These are phyloP conservation scores for Diorhabda sublineata DNA, from an alignment of 1,140 invertebrate species.

Conservation along the genomic window DNA sequence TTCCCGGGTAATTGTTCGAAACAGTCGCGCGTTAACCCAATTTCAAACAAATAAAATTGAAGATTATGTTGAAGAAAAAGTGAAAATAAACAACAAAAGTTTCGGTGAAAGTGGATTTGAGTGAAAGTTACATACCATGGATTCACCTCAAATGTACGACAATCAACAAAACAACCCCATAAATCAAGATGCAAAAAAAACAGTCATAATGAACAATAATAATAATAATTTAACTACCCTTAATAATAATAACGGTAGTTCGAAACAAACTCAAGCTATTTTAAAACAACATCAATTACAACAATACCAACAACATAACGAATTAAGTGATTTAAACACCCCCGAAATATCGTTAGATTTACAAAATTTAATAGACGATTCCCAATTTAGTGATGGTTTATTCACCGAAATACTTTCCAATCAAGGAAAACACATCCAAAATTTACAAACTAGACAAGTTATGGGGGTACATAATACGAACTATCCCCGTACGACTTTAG, in stretches of 20 bases:
- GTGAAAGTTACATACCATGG: conserved; percentile 51
- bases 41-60: background rate
- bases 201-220: conserved; percentile 47
- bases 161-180: conserved; percentile 45
- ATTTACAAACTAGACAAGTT: conserved; percentile 48
- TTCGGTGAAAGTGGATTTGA: conserved; percentile 40
- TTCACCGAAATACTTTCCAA: conserved; percentile 74
- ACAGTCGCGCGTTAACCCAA: background rate
- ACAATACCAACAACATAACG: conserved; percentile 66
- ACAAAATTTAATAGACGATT: conserved; percentile 83
- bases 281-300: conserved; percentile 52
- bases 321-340: conserved; percentile 80
- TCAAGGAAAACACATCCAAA: conserved; percentile 51
- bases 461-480: conserved; percentile 47
- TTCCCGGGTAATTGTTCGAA: conserved; percentile 8
- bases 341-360: conserved; percentile 86
- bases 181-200: conserved; percentile 43
- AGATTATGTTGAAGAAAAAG: conserved; percentile 22
- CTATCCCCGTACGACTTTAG: conserved; percentile 64
- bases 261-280: conserved; percentile 44
- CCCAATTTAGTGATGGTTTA: conserved; percentile 76
- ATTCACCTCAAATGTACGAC: conserved; percentile 70
- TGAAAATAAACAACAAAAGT: conserved; percentile 31
- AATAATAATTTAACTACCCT: conserved; percentile 44
- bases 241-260: conserved; percentile 46